Evolutionary conservation across 2,888 invertebrate genomes (phyloP).

Genomic region (Nomada fucata): DNA sequence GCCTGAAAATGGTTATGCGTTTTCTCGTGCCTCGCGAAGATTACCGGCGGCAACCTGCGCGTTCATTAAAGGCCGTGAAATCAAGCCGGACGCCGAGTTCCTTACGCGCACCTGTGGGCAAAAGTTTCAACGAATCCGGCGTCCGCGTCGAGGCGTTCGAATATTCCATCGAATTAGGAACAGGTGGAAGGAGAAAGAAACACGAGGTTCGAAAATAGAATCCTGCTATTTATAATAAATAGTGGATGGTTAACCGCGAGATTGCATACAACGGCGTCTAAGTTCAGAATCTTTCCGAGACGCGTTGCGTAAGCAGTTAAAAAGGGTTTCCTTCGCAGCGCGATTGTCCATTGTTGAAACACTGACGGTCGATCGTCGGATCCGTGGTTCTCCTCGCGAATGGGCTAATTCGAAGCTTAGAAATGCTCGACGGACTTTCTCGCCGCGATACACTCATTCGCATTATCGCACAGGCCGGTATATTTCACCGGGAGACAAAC

Average conservation of each 20-base stretch:
- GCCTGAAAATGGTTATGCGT: background rate
- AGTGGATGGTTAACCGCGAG: too few species aligned
- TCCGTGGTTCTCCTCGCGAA: background rate
- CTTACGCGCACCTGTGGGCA: constrained; percentile 2
- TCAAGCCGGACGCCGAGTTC: constrained; percentile 29
- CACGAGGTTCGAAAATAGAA: too few species aligned
- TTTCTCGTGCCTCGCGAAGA: constrained; percentile 33
- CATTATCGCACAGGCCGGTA: too few species aligned
- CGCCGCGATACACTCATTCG: too few species aligned
- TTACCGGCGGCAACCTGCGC: constrained; percentile 2
- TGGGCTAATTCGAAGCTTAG: background rate
- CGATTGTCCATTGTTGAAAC: background rate
- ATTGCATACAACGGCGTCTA: too few species aligned
- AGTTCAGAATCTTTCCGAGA: background rate
- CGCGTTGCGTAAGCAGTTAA: background rate
- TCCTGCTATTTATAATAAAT: background rate
- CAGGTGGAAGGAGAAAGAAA: background rate
- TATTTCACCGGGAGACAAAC: background rate
- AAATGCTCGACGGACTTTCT: background rate
- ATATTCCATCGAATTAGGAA: background rate
- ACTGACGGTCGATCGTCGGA: background rate
- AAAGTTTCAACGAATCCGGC: constrained; percentile 6
- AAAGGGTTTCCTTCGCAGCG: too few species aligned
- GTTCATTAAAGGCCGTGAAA: constrained; percentile 48
- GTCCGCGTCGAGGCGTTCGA: too few species aligned